These are phyloP conservation scores for Enhydra lutris DNA, from an alignment of 2,113 vertebrate species.

Conservation along the genomic window DNA sequence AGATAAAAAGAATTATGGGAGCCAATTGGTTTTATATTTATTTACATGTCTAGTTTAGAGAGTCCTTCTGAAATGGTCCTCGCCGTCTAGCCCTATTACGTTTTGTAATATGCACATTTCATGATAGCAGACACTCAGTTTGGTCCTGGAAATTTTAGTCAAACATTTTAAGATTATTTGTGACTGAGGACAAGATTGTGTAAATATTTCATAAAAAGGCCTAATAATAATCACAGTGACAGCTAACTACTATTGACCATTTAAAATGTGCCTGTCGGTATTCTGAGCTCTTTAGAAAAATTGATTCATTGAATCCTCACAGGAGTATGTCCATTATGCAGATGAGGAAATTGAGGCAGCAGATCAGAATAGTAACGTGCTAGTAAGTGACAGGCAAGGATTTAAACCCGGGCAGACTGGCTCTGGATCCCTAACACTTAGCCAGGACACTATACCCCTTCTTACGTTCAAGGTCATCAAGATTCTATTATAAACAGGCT, in stretches of 20 bases:
- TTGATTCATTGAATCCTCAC: neutral
- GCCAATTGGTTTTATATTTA: neutral
- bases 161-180: neutral
- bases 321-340: neutral
- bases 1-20: neutral
- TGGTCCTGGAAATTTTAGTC: neutral
- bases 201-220: conserved; percentile 3
- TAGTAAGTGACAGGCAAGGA: neutral
- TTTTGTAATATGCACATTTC: neutral
- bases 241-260: neutral
- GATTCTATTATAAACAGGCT: neutral
- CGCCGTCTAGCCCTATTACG: neutral
- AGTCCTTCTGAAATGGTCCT: neutral
- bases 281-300: neutral
- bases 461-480: rapidly evolving
- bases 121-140: neutral
- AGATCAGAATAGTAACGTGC: rapidly evolving
- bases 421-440: neutral
- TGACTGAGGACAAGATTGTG: neutral
- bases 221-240: neutral
- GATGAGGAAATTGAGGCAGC: neutral
- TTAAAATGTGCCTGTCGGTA: neutral
- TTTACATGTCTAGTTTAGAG: neutral
- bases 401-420: neutral
- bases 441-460: rapidly evolving